A percentile compares a stretch with the other conserved stretches of the same genome.
These are phyloP conservation scores for Zoanthus gigantus DNA, from an alignment of 92 coral and sea anemone species.

Conservation along the genomic window DNA sequence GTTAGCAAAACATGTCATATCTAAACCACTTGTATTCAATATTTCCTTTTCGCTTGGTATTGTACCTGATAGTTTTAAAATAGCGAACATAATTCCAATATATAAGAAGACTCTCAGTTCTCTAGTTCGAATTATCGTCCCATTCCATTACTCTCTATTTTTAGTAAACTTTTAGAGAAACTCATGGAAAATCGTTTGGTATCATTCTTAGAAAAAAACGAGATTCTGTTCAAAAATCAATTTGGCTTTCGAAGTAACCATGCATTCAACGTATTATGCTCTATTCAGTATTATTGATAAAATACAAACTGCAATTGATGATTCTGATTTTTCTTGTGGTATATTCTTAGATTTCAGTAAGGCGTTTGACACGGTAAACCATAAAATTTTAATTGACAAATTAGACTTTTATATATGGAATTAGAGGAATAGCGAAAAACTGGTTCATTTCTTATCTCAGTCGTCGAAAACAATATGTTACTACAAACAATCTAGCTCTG, in stretches of 20 bases:
- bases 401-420: too few relatives aligned
- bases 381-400: background rate
- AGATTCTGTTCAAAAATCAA: background rate
- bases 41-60: background rate
- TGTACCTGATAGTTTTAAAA: background rate
- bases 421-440: too few relatives aligned
- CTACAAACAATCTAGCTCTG: background rate
- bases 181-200: too few relatives aligned
- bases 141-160: too few relatives aligned
- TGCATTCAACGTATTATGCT: background rate
- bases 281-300: conserved; percentile 12
- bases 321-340: too few relatives aligned
- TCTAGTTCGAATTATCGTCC: too few relatives aligned
- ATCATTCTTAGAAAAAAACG: too few relatives aligned
- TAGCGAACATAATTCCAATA: background rate
- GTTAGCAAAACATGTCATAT: background rate
- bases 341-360: too few relatives aligned
- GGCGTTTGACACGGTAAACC: background rate
- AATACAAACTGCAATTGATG: background rate
- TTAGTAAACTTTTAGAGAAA: too few relatives aligned
- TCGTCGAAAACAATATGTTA: background rate
- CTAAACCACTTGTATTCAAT: conserved; percentile 25
- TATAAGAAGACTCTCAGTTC: background rate
- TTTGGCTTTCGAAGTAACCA: background rate
- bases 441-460: conserved; percentile 11